A percentile compares a stretch with the other conserved stretches of the same genome.
Conservation (phyloP, 2,888 invertebrate species). For the Drosophila anceps region DNA sequence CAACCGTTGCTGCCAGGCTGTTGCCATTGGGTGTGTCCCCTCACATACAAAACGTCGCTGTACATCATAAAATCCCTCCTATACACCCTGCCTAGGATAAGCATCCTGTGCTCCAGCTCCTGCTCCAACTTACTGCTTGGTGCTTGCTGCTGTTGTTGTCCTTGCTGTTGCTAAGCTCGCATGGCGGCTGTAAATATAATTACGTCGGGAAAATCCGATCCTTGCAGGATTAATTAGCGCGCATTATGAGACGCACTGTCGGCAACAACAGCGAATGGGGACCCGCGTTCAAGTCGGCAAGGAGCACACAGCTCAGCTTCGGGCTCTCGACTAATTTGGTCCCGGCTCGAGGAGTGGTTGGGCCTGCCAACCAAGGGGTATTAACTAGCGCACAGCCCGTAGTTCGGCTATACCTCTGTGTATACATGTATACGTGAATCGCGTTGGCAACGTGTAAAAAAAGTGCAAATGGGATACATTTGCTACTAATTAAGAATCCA, state of each 20-base stretch:
- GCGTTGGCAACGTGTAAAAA: constrained; percentile 55
- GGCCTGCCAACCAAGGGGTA: constrained; percentile 50
- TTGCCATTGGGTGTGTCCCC: constrained; percentile 35
- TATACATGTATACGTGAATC: constrained; percentile 67
- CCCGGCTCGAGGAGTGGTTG: constrained; percentile 23
- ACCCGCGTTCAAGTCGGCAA: constrained; percentile 22
- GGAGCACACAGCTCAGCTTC: constrained; percentile 35
- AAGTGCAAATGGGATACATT: constrained; percentile 76
- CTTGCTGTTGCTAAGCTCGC: constrained; percentile 65
- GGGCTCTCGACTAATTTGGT: constrained; percentile 57
- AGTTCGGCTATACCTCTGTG: constrained; percentile 50
- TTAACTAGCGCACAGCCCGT: constrained; percentile 60
- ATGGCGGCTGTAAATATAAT: constrained; percentile 82
- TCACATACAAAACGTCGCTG: constrained; percentile 40
- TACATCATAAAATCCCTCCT: constrained; percentile 55
- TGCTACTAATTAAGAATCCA: constrained; percentile 83
- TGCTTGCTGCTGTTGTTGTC: constrained; percentile 1
- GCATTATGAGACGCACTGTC: constrained; percentile 83
- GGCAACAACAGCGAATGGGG: constrained; percentile 34
- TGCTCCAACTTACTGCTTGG: not conserved
- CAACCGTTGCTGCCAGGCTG: constrained; percentile 52
- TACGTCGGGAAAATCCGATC: constrained; percentile 84
- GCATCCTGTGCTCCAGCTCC: constrained; percentile 25
- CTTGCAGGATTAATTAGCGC: constrained; percentile 85
- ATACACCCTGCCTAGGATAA: constrained; percentile 22